phyloP scores from a whole-genome alignment of 2,888 invertebrate species.

The Molorchus minor region DNA sequence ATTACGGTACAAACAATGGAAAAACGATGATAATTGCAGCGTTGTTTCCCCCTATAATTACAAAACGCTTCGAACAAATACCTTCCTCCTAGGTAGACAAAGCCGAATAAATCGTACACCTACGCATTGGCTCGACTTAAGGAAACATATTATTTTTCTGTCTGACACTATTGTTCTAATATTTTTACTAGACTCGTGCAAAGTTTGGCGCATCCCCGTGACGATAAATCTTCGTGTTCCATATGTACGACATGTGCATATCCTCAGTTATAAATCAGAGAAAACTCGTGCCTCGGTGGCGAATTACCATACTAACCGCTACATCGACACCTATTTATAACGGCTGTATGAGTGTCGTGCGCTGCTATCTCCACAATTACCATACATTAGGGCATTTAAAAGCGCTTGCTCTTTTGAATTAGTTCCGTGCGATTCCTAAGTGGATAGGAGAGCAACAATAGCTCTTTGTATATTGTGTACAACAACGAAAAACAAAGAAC shows the following conservation, averaged over 20 bases:
- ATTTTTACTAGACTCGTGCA: conserved; percentile 40
- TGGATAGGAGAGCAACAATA: no score
- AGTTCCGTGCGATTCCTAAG: conserved; percentile 33
- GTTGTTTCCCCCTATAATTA: neutral
- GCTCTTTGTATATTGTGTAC: no score
- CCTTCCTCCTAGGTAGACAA: conserved; percentile 29
- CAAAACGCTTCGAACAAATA: conserved; percentile 10
- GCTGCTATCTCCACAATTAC: conserved; percentile 51
- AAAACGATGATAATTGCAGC: conserved; percentile 2
- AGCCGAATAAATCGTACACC: conserved; percentile 45
- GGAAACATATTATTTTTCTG: conserved; percentile 43
- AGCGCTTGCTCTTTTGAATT: conserved; percentile 41
- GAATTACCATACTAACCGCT: conserved; percentile 56
- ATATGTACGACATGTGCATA: conserved; percentile 44
- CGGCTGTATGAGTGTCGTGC: conserved; percentile 49
- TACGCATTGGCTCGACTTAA: conserved; percentile 31
- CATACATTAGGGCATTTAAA: conserved; percentile 47
- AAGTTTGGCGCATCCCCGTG: conserved; percentile 48
- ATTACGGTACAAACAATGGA: conserved; percentile 1
- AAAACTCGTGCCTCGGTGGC: conserved; percentile 49
- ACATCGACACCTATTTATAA: conserved; percentile 57
- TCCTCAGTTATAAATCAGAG: conserved; percentile 50
- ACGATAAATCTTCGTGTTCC: conserved; percentile 47
- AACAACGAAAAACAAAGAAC: no score
- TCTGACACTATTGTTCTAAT: conserved; percentile 48